Evolutionary conservation across 1,140 invertebrate species (phyloP).

Genomic region (Macrobrachium rosenbergii): DNA sequence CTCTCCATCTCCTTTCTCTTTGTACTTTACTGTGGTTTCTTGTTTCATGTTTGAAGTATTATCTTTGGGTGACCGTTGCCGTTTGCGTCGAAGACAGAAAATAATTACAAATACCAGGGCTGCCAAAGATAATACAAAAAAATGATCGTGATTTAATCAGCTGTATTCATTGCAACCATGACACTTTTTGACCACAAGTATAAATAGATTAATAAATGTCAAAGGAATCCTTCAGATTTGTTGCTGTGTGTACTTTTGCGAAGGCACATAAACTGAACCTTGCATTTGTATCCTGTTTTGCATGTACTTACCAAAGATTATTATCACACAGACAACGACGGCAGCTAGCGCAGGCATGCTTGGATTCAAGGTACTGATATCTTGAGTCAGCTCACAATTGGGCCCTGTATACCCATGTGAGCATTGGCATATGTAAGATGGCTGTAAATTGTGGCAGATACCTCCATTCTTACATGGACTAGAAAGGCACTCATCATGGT

Average conservation of each 20-base stretch:
- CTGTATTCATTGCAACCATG: too few relatives aligned
- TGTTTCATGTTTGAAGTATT: constrained; percentile 97
- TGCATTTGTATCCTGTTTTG: too few relatives aligned
- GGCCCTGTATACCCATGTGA: constrained; percentile 92
- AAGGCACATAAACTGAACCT: too few relatives aligned
- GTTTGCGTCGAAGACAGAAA: constrained; percentile 90
- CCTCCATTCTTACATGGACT: constrained; percentile 92
- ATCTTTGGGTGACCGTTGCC: constrained; percentile 94
- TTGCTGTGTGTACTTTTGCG: too few relatives aligned
- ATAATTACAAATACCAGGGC: constrained; percentile 95
- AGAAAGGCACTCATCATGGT: constrained; percentile 94
- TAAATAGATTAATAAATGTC: too few relatives aligned
- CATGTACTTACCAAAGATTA: constrained; percentile 84
- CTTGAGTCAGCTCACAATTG: constrained; percentile 92
- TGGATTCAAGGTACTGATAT: constrained; percentile 91
- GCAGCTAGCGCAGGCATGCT: constrained; percentile 94
- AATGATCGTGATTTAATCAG: too few relatives aligned
- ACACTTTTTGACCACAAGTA: too few relatives aligned
- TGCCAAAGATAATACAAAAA: constrained; percentile 70
- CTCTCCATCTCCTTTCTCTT: constrained; percentile 89
- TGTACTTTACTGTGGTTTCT: constrained; percentile 98
- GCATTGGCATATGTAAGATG: constrained; percentile 86
- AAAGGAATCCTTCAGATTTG: too few relatives aligned
- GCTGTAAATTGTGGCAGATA: constrained; percentile 89
- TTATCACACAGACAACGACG: constrained; percentile 92